Base-by-base conservation (phyloP, 2,888 invertebrate species). In the Hirtodrosophila duncani region DNA sequence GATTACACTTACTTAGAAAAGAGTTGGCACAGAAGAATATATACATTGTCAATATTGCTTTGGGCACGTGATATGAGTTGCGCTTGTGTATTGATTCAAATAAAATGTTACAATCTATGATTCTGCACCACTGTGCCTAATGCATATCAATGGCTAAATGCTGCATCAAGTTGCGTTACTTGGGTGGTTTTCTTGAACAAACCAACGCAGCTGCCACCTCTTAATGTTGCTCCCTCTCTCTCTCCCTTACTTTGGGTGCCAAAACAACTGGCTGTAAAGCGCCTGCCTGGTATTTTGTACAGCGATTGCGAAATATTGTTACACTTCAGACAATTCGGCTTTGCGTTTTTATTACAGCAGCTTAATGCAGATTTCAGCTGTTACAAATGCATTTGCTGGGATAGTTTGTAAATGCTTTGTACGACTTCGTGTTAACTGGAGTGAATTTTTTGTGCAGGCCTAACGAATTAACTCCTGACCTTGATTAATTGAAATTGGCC, bases 271-370 rank as follows among this genome's bases (percentile, higher is more conserved):
- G 26, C 24, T 34, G 33, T 20, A 46, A 36, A 38, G 34, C 34
- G 30, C 39, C 44, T 18, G 30, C 39, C 44, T 18, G 33, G 49
- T 45, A 56, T 48, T 48, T 34, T 36, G 34, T 34, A 17, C 30
- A 11, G 53, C 39, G 53, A 64, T 72, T 77, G 67, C 52, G 72
- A 75, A 77, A 72, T 63, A 63, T 48, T 75, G 68, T 65, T 72
- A 72, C 65, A 70, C 57, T 68, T 67, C 52, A 53, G 61, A 62
- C 50, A 66, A 63, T 34, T 34, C 14, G 20, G 9, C n/a, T 16
- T 46, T 57, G 37, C 13, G 26, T 50, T 61, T 49, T 45, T n/a
- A n/a, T n/a, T n/a, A n/a, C n/a, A n/a, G n/a, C n/a, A n/a, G n/a
- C n/a, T n/a, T n/a, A n/a, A n/a, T n/a, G n/a, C n/a, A n/a, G n/a